Evolutionary conservation across 1,140 invertebrate species (phyloP).

Genomic region (Pogonognathellus flavescens): DNA sequence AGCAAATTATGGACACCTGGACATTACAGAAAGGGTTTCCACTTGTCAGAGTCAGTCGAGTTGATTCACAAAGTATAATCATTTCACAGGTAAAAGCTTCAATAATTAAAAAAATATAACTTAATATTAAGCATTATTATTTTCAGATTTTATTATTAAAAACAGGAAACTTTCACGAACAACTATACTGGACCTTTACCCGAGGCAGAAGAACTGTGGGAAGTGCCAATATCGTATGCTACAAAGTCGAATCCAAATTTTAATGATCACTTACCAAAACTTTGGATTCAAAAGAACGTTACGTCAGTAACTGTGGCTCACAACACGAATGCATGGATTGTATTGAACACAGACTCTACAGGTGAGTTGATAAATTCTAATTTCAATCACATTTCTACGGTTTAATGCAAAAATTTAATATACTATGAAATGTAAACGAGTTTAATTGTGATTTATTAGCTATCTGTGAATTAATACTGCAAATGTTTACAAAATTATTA

Average conservation of each 20-base stretch:
- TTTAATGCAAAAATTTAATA: too few species aligned
- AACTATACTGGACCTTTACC: not conserved
- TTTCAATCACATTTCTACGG: too few species aligned
- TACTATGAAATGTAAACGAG: too few species aligned
- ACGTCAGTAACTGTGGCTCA: constrained; percentile 4
- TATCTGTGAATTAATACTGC: too few species aligned
- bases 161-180: constrained; percentile 19
- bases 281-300: constrained; percentile 57
- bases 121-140: constrained; percentile 14
- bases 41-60: constrained; percentile 79
- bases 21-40: constrained; percentile 90
- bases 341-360: constrained; percentile 67
- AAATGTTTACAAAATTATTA: too few species aligned
- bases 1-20: constrained; percentile 91
- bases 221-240: constrained; percentile 58
- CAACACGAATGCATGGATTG: constrained; percentile 56
- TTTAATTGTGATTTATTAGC: too few species aligned
- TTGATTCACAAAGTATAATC: not conserved
- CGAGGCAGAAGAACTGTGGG: constrained; percentile 61
- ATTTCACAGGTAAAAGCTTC: constrained; percentile 72
- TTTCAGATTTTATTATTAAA: not conserved
- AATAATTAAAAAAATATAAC: not conserved
- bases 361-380: too few species aligned
- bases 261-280: not conserved
- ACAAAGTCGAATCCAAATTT: constrained; percentile 55